Base-by-base conservation (phyloP, 1,140 invertebrate species). In the Drosophila truncata region DNA sequence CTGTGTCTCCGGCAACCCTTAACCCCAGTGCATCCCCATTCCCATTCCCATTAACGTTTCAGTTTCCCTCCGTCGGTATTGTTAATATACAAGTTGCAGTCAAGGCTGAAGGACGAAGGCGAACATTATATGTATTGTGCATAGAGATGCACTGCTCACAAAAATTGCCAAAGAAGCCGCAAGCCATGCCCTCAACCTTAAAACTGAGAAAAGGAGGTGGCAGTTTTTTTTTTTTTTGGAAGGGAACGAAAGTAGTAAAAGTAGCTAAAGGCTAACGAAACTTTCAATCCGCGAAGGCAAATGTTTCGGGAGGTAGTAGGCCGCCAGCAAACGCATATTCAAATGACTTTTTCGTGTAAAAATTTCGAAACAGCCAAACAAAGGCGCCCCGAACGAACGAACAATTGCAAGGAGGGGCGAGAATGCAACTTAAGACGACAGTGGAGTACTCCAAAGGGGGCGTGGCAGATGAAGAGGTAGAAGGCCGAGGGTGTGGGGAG, bases 271-370 rank as follows among this genome's bases (percentile, higher is more conserved):
- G 82, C 82, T 81, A 84, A 84, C 82, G 76, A 87, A 86, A 86
- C 84, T 87, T 86, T 88, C 83, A 86, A 86, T 86, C 75, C 79
- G 58, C 33, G 11, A n/a, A 29, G 31, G 33, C 29, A 46, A 55
- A 25, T 52, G 29, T 27, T 41, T 13, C 41, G 35, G 49, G 55
- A 67, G 72, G 54, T 59, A 25, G 73, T 65, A 27, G 73, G 39
- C 78, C 50, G 20, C 50, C 50, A 54, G 50, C 33, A 37, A 79
- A 78, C 82, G 82, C 82, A 88, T 87, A 87, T 87, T 87, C 85
- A 87, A 87, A 87, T 87, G 84, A 87, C 84, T 88, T 87, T 87
- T 87, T 87, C 84, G 84, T 87, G 84, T 87, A 87, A 80, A 87
- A 87, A 87, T 87, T 87, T 49, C 66, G 54, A 66, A 83, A 71